These are phyloP conservation scores for Uropsilus gracilis DNA, from an alignment of 2,113 vertebrate genomes.

Conservation along the genomic window DNA sequence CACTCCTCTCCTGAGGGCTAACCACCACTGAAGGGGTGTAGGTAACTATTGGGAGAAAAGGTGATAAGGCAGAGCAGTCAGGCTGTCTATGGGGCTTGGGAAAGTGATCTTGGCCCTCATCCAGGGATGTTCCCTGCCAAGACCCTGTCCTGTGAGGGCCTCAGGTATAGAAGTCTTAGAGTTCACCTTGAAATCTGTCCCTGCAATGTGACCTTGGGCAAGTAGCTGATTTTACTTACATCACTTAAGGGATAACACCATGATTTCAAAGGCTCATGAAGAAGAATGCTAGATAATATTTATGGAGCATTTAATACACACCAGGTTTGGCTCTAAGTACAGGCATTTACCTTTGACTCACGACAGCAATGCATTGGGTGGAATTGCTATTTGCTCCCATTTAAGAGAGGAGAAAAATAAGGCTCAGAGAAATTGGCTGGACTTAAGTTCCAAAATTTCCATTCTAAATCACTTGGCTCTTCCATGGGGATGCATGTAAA, in stretches of 20 bases:
- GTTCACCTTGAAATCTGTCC: neutral
- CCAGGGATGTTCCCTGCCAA: neutral
- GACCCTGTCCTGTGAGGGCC: neutral
- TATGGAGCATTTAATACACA: neutral
- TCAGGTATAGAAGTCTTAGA: neutral
- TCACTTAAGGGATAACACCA: neutral
- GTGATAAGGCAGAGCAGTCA: accelerated
- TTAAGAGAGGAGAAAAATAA: neutral
- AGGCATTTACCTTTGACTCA: neutral
- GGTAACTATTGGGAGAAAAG: neutral
- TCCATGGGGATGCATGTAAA: neutral
- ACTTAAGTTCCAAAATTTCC: neutral
- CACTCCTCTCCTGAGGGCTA: neutral
- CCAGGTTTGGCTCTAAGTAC: accelerated
- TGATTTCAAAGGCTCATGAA: neutral
- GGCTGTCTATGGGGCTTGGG: neutral
- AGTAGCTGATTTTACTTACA: neutral
- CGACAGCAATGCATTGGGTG: neutral
- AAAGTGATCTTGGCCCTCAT: neutral
- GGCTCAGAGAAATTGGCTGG: neutral
- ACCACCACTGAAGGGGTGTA: neutral
- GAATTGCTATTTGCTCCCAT: neutral
- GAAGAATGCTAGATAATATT: neutral
- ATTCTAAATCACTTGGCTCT: neutral
- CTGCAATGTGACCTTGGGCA: neutral